These are phyloP conservation scores for Scortum barcoo DNA, from an alignment of 2,113 vertebrate species.

Conservation along the genomic window DNA sequence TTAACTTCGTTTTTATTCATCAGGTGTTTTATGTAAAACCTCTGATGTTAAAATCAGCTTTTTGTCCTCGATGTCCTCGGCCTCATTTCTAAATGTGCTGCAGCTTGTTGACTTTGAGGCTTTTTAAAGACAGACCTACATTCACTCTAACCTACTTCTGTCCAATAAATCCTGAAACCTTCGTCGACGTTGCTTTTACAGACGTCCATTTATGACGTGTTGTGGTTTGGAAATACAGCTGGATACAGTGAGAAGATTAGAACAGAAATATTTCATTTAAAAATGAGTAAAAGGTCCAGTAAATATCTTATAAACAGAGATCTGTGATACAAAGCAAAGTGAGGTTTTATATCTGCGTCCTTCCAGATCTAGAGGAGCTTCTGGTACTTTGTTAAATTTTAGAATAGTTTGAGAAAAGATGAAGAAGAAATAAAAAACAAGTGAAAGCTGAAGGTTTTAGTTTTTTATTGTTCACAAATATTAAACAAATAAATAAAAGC, in stretches of 20 bases:
- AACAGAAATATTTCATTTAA: no score
- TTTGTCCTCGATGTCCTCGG: not conserved
- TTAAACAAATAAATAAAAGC: slow-evolving; percentile 40
- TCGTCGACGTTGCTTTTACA: no score
- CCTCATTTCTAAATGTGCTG: not conserved
- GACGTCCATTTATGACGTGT: not conserved
- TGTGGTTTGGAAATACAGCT: no score
- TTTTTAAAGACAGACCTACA: slow-evolving; percentile 22
- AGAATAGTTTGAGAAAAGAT: not conserved
- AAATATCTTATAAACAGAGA: no score
- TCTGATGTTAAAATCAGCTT: not conserved
- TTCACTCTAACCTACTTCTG: not conserved
- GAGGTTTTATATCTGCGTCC: no score
- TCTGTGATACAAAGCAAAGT: not conserved
- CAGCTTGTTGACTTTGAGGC: not conserved
- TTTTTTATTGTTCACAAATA: not conserved
- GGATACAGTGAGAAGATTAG: no score
- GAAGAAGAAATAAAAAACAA: not conserved
- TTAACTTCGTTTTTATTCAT: not conserved
- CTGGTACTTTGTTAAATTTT: no score
- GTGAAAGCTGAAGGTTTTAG: no score
- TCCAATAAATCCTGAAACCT: not conserved
- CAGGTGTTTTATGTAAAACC: not conserved
- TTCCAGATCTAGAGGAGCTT: no score
- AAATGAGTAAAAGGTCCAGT: no score